phyloP scores from a whole-genome alignment of 1,140 invertebrate genomes.

The Drosophila nigromelanica region DNA sequence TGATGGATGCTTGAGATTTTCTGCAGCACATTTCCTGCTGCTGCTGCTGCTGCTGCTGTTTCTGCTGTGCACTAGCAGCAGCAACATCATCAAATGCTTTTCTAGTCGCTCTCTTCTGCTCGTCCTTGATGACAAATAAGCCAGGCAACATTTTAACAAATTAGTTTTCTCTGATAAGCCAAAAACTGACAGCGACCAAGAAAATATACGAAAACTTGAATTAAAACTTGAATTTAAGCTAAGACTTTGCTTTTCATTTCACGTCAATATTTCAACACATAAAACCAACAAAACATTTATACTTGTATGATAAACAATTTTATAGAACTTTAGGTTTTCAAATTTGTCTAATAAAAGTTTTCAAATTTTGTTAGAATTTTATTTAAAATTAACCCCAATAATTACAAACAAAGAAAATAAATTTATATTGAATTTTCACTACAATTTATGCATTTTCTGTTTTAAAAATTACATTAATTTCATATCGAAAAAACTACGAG shows the following conservation, averaged over 20 bases:
- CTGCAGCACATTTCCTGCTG: constrained; percentile 36
- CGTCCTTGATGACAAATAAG: constrained; percentile 61
- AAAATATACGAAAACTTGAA: constrained; percentile 6
- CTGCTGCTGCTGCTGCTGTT: constrained; percentile 30
- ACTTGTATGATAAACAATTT: too few species aligned
- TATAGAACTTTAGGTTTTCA: too few species aligned
- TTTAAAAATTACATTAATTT: too few species aligned
- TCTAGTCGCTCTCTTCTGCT: neutral
- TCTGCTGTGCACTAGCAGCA: neutral
- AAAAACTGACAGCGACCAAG: constrained; percentile 35
- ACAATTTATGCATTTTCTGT: too few species aligned
- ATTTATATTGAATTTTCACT: too few species aligned
- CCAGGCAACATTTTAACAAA: constrained; percentile 72
- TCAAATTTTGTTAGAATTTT: too few species aligned
- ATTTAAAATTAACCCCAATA: too few species aligned
- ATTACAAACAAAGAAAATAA: too few species aligned
- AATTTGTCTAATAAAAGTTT: too few species aligned
- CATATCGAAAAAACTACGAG: too few species aligned
- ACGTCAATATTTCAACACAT: neutral
- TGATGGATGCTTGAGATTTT: constrained; percentile 63
- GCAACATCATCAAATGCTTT: constrained; percentile 28
- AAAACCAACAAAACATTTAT: too few species aligned
- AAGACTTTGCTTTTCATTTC: neutral
- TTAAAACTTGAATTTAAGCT: constrained; percentile 5
- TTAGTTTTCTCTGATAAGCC: constrained; percentile 70